Evolutionary conservation across 2,888 invertebrate genomes (phyloP).

Genomic region (Drosophila limbata): DNA sequence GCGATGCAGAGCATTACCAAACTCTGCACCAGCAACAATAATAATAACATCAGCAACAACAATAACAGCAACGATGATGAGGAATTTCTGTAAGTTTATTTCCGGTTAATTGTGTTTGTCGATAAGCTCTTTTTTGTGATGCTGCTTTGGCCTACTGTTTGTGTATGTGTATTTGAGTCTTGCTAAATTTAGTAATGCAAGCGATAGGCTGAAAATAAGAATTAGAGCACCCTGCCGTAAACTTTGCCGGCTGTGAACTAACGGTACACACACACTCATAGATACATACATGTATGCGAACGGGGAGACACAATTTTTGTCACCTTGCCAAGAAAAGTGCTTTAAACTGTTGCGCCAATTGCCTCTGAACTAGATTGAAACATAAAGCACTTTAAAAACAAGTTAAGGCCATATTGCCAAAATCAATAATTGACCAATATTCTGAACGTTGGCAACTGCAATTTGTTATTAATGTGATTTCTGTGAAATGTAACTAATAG

Average conservation of each 20-base stretch:
- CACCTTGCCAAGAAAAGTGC: conserved; percentile 66
- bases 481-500: conserved; percentile 1
- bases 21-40: conserved; percentile 28
- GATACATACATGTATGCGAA: conserved; percentile 24
- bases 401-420: conserved; percentile 43
- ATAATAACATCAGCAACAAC: conserved; percentile 23
- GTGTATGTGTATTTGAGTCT: conserved; percentile 29
- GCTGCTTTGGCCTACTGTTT: conserved; percentile 17
- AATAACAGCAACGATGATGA: conserved; percentile 39
- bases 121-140: conserved; percentile 34
- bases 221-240: conserved; percentile 77
- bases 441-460: conserved; percentile 17
- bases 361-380: conserved; percentile 26
- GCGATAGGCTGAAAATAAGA: conserved; percentile 76
- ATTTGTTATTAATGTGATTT: conserved; percentile 10
- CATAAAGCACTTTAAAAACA: conserved; percentile 32
- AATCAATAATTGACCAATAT: conserved; percentile 70
- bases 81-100: conserved; percentile 77
- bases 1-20: conserved; percentile 46
- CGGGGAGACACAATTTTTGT: conserved; percentile 47
- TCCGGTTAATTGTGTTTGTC: conserved; percentile 41
- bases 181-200: conserved; percentile 77
- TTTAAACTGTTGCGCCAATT: conserved; percentile 71
- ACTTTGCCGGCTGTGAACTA: conserved; percentile 60
- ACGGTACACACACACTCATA: conserved; percentile 35